A percentile compares a stretch with the other conserved stretches of the same genome.
Evolutionary conservation across 2,888 invertebrate genomes (phyloP).

Genomic region (Andrena hattorfiana): DNA sequence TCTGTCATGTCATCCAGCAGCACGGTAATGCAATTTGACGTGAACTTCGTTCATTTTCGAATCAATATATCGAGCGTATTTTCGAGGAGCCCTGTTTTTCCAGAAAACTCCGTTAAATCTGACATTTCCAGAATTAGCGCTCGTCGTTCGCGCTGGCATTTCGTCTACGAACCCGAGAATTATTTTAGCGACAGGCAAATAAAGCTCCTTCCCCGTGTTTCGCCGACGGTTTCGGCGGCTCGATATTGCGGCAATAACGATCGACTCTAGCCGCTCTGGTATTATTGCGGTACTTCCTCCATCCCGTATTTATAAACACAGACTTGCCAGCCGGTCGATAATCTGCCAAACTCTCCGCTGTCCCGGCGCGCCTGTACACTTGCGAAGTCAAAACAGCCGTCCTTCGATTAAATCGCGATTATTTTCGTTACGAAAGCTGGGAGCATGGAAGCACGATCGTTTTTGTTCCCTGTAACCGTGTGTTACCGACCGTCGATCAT

Average conservation of each 20-base stretch:
- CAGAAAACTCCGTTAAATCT: background rate
- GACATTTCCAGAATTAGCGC: slow-evolving; percentile 6
- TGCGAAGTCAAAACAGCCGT: slow-evolving; percentile 3
- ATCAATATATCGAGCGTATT: background rate
- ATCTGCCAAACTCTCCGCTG: slow-evolving; percentile 34
- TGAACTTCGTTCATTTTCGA: background rate
- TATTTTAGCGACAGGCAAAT: slow-evolving; percentile 24
- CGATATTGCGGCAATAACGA: slow-evolving; percentile 46
- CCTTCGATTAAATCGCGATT: background rate
- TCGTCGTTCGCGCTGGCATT: background rate
- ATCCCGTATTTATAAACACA: slow-evolving; percentile 50
- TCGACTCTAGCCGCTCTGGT: slow-evolving; percentile 21
- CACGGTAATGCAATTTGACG: too few relatives aligned
- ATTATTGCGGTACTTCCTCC: slow-evolving; percentile 49
- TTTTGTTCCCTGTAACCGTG: background rate
- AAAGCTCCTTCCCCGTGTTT: background rate
- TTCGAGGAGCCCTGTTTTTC: background rate
- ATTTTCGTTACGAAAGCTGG: background rate
- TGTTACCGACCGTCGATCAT: slow-evolving; percentile 3
- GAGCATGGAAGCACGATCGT: background rate
- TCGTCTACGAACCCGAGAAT: slow-evolving; percentile 1
- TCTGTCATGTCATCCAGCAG: too few relatives aligned
- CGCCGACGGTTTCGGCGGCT: slow-evolving; percentile 1
- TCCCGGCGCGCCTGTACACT: background rate
- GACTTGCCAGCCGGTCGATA: slow-evolving; percentile 42